Evolutionary conservation across 2,888 invertebrate species (phyloP), one percentile per base, ranked within the genome.

Genomic region (Rotaria socialis): DNA sequence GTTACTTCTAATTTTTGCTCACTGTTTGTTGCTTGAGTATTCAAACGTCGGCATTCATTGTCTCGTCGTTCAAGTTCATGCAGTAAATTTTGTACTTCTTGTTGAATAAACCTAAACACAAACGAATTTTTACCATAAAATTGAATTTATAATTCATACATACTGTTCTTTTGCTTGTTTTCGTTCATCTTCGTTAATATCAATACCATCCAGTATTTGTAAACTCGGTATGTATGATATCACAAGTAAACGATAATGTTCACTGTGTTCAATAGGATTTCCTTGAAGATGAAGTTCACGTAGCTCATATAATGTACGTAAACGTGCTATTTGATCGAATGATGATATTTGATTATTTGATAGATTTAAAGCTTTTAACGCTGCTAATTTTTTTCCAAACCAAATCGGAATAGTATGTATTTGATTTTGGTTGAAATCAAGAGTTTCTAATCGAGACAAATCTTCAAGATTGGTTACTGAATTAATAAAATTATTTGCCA

Each of bases 151-250:
- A 8, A 14, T 52, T 52, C 52, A 52, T 52, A 52, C 24, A 7
- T 47, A 80, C 75, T 80, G 75, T 80, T 80, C 75, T 80, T 80
- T 80, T 4, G 75, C 75, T 80, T 80, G 75, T 80, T 80, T n/a
- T 41, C 75, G 75, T 47, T 80, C 75, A 24, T 80, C 24, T 43
- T 80, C 75, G 22, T 19, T 47, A 43, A 80, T 80, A 24, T 47
- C 4, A 22, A 47, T 24, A 19, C 47, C 43, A 47, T 80, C 75
- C 3, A 80, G 75, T 43, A 1, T 6, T 24, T 47, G 22, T 47
- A 80, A 80, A 47, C 24, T 80, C 5, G 75, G 75, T 47, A 80
- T 22, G 43, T 80, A 80, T 7, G 75, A 80, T 19, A 80, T 80
- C 8, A 80, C 47, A 80, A 80, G 75, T 47, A 80, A 47, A 24